Conservation (phyloP, 2,113 vertebrate genomes). For the Ctenodactylus gundi region DNA sequence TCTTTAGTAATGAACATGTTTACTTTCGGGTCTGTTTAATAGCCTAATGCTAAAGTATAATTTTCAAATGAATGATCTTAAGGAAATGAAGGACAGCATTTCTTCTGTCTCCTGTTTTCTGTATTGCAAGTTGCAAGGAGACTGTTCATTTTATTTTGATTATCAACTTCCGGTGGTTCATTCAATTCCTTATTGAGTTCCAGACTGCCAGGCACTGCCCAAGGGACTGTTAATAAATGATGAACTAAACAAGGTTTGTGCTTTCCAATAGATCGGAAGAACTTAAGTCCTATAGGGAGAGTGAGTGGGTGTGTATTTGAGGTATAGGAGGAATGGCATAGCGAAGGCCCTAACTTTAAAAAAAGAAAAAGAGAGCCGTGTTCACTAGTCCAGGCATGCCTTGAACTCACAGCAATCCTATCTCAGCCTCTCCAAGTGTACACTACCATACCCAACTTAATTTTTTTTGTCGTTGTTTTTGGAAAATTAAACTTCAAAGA, state of each 20-base stretch:
- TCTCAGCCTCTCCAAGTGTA: no score
- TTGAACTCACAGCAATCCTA: no score
- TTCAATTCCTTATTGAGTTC: neutral
- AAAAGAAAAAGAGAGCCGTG: neutral
- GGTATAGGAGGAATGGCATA: neutral
- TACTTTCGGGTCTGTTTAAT: neutral
- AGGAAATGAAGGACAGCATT: neutral
- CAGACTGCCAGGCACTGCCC: neutral
- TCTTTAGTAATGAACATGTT: neutral
- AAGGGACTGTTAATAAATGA: neutral
- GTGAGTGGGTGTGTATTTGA: neutral
- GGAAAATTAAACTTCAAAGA: no score
- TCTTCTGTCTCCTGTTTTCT: neutral
- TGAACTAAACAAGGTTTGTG: neutral
- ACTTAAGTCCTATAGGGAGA: neutral
- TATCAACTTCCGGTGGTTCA: neutral
- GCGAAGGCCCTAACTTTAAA: no score
- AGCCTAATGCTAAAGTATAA: neutral
- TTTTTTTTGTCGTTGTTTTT: no score
- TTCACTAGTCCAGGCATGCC: no score
- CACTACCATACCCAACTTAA: no score
- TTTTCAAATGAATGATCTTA: neutral
- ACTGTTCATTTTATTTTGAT: neutral
- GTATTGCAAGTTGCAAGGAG: neutral
- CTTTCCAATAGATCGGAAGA: neutral